phyloP scores from a whole-genome alignment of 2,888 invertebrate genomes.

The Microplitis manilae region DNA sequence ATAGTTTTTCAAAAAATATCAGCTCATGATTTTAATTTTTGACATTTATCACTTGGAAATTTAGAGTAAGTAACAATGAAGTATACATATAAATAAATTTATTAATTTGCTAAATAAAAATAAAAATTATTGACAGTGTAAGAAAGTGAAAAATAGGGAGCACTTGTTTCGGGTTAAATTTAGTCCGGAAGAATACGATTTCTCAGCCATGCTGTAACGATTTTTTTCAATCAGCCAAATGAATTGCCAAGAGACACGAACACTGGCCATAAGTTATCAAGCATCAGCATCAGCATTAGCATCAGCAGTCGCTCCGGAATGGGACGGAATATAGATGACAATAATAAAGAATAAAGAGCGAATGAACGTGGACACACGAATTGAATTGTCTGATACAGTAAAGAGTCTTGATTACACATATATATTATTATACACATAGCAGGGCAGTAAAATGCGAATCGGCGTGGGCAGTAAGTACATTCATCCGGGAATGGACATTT shows the following conservation, averaged over 20 bases:
- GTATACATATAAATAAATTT: no score
- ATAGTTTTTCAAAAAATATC: no score
- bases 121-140: no score
- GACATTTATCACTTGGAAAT: no score
- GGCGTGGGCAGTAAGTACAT: conserved; percentile 37
- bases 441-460: conserved; percentile 26
- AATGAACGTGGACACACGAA: conserved; percentile 26
- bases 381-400: conserved; percentile 25
- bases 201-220: conserved; percentile 6
- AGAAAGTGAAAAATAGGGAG: no score
- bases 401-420: conserved; percentile 2
- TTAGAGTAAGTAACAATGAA: no score
- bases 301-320: background rate
- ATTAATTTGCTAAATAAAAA: no score
- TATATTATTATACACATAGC: conserved; percentile 3
- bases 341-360: conserved; percentile 10
- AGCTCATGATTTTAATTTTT: no score
- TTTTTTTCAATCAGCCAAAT: conserved; percentile 5
- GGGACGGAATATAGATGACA: conserved; percentile 16
- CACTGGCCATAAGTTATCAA: background rate
- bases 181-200: conserved; percentile 19
- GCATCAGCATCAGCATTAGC: background rate
- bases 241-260: conserved; percentile 17
- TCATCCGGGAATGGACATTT: conserved; percentile 23
- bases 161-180: background rate